A percentile compares a stretch with the other conserved stretches of the same genome.
Conservation (phyloP, 2,113 vertebrate genomes). For the Gnathochromis pfefferi region DNA sequence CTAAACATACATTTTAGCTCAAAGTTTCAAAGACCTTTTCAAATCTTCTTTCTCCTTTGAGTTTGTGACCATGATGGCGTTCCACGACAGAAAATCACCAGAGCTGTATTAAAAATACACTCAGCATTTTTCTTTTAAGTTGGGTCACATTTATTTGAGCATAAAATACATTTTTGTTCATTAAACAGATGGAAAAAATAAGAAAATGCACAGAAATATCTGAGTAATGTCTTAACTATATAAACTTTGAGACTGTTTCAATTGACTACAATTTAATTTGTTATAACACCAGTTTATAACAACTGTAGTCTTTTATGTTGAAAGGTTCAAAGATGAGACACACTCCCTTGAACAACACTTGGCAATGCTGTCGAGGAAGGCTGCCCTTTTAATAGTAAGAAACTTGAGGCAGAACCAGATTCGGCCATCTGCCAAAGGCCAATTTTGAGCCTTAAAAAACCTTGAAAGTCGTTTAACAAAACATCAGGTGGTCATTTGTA, state of each 20-base stretch:
- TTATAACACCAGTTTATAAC: background rate
- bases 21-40: rapidly evolving
- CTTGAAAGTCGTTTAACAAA: background rate
- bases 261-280: background rate
- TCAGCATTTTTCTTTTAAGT: background rate
- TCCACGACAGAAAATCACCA: background rate
- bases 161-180: background rate
- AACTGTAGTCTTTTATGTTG: background rate
- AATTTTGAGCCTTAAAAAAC: background rate
- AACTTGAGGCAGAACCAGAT: background rate
- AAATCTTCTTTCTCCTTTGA: background rate
- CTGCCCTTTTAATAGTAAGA: background rate
- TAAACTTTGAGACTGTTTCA: background rate
- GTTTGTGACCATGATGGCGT: rapidly evolving
- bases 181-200: rapidly evolving
- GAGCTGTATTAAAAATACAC: background rate
- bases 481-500: background rate
- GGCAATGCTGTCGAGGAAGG: background rate
- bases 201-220: background rate
- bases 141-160: background rate
- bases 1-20: background rate
- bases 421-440: background rate
- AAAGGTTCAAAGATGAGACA: background rate
- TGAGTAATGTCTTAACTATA: background rate
- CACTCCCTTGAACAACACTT: background rate